Base-by-base conservation (phyloP, 1,140 invertebrate species). In the Popillia japonica region DNA sequence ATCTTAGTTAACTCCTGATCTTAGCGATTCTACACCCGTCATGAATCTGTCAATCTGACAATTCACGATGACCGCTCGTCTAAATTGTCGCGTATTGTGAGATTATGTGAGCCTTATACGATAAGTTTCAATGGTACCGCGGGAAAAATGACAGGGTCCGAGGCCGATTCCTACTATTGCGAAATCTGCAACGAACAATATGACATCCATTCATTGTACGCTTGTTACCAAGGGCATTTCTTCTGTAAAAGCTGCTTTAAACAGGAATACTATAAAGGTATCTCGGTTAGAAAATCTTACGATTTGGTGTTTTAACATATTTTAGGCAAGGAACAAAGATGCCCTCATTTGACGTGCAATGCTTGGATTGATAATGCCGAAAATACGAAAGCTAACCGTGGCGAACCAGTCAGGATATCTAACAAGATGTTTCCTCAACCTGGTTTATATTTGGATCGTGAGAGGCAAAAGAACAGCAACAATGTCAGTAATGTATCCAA, bases 181-280 rank as follows among this genome's bases (percentile, higher is more conserved):
- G 68, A 78, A 10, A 78, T 79, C 11, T 80, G 79, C 68, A 68
- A 76, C 42, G 42, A 75, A 59, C 27, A 41, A 14, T 80, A 78
- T 72, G 55, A 40, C 11, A 55, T 80, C 27, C 72, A 77, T 20
- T 41, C 41, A 27, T 61, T 80, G 64, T 80, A 79, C 75, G 79
- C 79, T 6, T 80, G 79, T 72, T 79, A 80, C 72, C 79, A 80
- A 41, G 79, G 79, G 8, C 78, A 80, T 75, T 80, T 78, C 72
- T 42, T 80, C 68, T 80, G 79, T 41, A 77, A 73, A 34, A 17
- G 10, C 22, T 80, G 79, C 23, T 80, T 74, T 27, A 75, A 79
- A 42, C 73, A 77, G 40, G 64, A 76, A 40, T 73, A 78, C 44
- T 78, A 74, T 59, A 78, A 74, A 74, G 77, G 77, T 77, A 77